Conservation (phyloP, 2,113 vertebrate species). For the Sialia sialis region DNA sequence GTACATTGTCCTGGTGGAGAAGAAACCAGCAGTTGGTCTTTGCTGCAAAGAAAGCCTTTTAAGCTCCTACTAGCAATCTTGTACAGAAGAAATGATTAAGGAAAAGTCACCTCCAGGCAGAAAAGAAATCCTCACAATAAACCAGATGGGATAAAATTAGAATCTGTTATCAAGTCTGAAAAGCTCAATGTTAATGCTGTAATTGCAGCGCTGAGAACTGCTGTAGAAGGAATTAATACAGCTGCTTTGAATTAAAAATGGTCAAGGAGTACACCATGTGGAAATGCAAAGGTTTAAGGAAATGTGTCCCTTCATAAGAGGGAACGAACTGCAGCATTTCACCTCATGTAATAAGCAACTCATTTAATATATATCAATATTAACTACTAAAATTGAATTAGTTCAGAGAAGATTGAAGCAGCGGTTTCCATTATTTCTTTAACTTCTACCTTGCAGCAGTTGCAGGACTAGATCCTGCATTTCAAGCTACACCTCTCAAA, state of each 20-base stretch:
- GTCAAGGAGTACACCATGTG: conserved; percentile 21
- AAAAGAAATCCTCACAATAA: conserved; percentile 41
- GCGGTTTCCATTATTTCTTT: not conserved
- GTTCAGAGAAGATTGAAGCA: not conserved
- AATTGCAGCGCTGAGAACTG: conserved; percentile 53
- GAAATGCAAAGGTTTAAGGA: not conserved
- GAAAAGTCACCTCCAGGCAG: conserved; percentile 45
- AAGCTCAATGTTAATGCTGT: conserved; percentile 55
- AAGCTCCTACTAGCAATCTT: conserved; percentile 31
- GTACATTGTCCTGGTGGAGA: conserved; percentile 22
- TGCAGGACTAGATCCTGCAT: not conserved
- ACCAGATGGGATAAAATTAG: conserved; percentile 66
- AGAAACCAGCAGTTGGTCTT: conserved; percentile 46
- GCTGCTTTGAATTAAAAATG: conserved; percentile 49
- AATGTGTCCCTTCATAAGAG: not conserved
- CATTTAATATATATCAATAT: not conserved
- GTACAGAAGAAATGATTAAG: conserved; percentile 57
- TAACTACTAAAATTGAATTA: not conserved
- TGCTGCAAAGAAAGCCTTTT: conserved; percentile 45
- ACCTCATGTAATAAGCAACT: not conserved
- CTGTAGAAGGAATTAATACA: conserved; percentile 43
- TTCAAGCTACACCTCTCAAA: not conserved
- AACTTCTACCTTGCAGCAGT: not conserved
- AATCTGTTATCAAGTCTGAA: conserved; percentile 54
- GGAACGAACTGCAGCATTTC: not conserved